These are phyloP conservation scores for Helostoma temminkii DNA, from an alignment of 2,797 vertebrate genomes.

Conservation along the genomic window DNA sequence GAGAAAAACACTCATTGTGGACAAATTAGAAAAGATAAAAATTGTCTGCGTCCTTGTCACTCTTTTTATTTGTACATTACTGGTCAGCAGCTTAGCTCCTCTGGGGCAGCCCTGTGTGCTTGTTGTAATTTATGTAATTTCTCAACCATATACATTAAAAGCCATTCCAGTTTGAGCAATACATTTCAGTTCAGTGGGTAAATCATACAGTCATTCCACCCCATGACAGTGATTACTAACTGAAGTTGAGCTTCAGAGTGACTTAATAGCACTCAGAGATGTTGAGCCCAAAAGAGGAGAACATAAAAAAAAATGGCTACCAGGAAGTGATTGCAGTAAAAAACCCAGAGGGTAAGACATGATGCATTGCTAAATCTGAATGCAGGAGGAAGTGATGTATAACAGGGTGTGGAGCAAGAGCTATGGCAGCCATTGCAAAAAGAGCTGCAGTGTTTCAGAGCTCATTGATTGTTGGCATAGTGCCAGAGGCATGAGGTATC, in stretches of 20 bases:
- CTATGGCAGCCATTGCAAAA: constrained; percentile 49
- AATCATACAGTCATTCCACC: constrained; percentile 37
- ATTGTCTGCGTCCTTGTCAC: background rate
- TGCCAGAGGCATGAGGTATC: constrained; percentile 67
- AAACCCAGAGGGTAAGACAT: constrained; percentile 34
- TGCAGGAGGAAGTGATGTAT: constrained; percentile 59
- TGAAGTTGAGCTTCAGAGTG: constrained; percentile 51
- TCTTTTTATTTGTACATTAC: constrained; percentile 10
- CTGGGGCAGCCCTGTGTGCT: constrained; percentile 7
- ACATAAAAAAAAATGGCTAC: constrained; percentile 48
- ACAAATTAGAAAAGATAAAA: constrained; percentile 2
- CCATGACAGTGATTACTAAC: too few relatives aligned
- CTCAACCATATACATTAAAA: constrained; percentile 34
- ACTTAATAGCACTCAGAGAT: constrained; percentile 38
- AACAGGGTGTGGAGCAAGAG: constrained; percentile 46
- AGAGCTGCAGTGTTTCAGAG: constrained; percentile 49
- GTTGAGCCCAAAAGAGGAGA: constrained; percentile 41
- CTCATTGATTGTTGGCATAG: constrained; percentile 58
- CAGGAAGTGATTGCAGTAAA: constrained; percentile 55
- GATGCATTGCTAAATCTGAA: constrained; percentile 50
- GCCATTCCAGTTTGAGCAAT: constrained; percentile 49
- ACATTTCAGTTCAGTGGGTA: constrained; percentile 42
- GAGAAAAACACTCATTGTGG: constrained; percentile 7
- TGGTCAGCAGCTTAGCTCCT: constrained; percentile 39
- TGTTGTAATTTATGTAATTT: constrained; percentile 44